Conservation (phyloP, 2,797 vertebrate species). For the Podarcis siculus region DNA sequence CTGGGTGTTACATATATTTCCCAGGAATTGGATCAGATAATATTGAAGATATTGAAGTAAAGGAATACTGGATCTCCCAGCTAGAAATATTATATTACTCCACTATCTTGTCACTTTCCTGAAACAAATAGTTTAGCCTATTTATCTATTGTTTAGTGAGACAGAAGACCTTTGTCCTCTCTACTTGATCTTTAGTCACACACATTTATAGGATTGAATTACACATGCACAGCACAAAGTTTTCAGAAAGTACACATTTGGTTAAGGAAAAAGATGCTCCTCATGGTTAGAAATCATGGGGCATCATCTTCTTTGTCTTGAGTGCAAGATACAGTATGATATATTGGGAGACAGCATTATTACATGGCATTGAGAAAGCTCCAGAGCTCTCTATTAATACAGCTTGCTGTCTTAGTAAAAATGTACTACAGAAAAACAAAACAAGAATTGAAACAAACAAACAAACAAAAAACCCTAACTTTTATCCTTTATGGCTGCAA, state of each 20-base stretch:
- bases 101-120: conserved; percentile 38
- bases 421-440: conserved; percentile 27
- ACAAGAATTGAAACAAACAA: conserved; percentile 41
- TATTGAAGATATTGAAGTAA: conserved; percentile 42
- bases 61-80: conserved; percentile 41
- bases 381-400: conserved; percentile 55
- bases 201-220: conserved; percentile 53
- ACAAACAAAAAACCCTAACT: conserved; percentile 40
- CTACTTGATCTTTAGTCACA: conserved; percentile 13
- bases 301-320: conserved; percentile 32
- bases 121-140: conserved; percentile 47
- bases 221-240: conserved; percentile 59
- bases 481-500: conserved; percentile 44
- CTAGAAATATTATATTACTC: conserved; percentile 46
- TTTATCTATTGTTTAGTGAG: conserved; percentile 50
- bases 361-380: conserved; percentile 52
- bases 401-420: conserved; percentile 53
- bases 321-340: conserved; percentile 45
- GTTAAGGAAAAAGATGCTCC: conserved; percentile 48
- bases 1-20: conserved; percentile 21
- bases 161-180: conserved; percentile 41
- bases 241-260: conserved; percentile 42
- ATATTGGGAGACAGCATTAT: conserved; percentile 36
- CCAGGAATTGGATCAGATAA: conserved; percentile 32
- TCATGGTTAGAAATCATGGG: conserved; percentile 51